A percentile compares a stretch with the other conserved stretches of the same genome.
phyloP scores from a whole-genome alignment of 2,888 invertebrate species.

The Epinotia demarniana region DNA sequence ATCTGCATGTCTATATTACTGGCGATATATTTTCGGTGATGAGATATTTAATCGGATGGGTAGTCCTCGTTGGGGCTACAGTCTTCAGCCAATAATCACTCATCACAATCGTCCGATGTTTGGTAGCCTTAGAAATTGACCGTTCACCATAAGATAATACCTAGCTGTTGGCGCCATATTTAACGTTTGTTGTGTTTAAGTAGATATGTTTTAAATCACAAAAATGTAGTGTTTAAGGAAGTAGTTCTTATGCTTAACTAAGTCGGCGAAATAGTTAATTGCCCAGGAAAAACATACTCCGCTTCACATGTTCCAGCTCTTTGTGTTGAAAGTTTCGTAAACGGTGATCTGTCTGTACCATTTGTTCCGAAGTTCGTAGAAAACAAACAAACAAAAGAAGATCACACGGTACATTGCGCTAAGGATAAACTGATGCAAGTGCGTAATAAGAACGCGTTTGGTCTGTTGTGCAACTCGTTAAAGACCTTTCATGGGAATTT shows the following conservation, averaged over 20 bases:
- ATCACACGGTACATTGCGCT: constrained; percentile 44
- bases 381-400: constrained; percentile 44
- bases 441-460: constrained; percentile 34
- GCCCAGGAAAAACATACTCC: not conserved
- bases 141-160: not conserved
- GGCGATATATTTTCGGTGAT: constrained; percentile 15
- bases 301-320: constrained; percentile 14
- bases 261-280: constrained; percentile 1
- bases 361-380: constrained; percentile 30
- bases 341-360: constrained; percentile 14
- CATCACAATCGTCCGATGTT: not conserved
- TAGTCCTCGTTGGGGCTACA: constrained; percentile 3
- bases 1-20: constrained; percentile 13
- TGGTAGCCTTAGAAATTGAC: no score
- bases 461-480: constrained; percentile 35
- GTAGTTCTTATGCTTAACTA: no score
- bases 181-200: not conserved
- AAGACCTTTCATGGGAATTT: constrained; percentile 42
- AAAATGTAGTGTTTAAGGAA: not conserved
- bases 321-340: constrained; percentile 35
- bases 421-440: constrained; percentile 43
- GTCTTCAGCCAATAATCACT: not conserved
- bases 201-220: no score
- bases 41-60: constrained; percentile 10
- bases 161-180: not conserved